Conservation (phyloP, 2,797 vertebrate species). For the Pipistrellus pygmaeus region DNA sequence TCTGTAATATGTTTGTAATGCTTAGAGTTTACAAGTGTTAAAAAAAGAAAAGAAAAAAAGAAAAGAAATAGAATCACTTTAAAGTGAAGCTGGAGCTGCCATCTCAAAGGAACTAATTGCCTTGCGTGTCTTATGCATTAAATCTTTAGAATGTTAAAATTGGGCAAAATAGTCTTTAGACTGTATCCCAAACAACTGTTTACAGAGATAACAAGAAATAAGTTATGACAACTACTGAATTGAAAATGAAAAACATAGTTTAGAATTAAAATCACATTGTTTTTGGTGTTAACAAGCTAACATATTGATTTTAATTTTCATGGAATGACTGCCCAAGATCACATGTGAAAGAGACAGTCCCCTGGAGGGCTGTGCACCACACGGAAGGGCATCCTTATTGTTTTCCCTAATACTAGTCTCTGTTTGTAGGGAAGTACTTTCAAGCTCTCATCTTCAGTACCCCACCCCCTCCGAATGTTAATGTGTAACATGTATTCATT, state of each 20-base stretch:
- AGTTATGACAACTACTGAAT: not conserved
- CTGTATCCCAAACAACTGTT: not conserved
- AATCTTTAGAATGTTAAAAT: not conserved
- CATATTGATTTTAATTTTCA: too few relatives aligned
- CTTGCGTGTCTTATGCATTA: not conserved
- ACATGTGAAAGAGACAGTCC: not conserved
- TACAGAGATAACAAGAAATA: not conserved
- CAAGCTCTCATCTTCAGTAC: not conserved
- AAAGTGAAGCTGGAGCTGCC: not conserved
- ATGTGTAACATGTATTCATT: not conserved
- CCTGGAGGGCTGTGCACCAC: not conserved
- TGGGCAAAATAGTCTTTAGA: too few relatives aligned
- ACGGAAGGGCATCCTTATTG: fast-evolving
- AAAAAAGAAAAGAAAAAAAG: not conserved
- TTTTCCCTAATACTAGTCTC: not conserved
- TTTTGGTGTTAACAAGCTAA: too few relatives aligned
- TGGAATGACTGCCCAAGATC: not conserved
- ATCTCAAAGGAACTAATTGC: not conserved
- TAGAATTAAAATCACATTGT: not conserved
- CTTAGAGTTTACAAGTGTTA: not conserved
- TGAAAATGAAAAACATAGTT: not conserved
- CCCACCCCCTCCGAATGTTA: not conserved
- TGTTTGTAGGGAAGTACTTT: not conserved
- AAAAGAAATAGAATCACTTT: not conserved
- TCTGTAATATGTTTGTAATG: not conserved